Evolutionary conservation across 2,888 invertebrate species (phyloP).

Genomic region (Oscheius sp.): DNA sequence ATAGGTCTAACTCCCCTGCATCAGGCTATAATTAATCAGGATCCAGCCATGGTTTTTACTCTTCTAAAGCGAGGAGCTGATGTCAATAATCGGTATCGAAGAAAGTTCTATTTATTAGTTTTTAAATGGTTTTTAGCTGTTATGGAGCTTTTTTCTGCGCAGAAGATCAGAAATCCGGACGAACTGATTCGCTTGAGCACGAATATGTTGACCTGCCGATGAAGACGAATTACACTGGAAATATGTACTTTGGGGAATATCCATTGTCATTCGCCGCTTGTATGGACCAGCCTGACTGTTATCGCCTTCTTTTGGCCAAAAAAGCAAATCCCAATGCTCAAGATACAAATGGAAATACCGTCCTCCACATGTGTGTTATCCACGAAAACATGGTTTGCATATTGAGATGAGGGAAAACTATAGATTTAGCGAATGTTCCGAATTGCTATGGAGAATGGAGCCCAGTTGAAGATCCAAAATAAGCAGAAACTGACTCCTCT

Average conservation of each 20-base stretch:
- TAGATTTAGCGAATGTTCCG: conserved; percentile 83
- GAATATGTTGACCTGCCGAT: conserved; percentile 86
- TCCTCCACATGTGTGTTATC: conserved; percentile 93
- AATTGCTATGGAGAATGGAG: conserved; percentile 91
- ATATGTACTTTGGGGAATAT: conserved; percentile 98
- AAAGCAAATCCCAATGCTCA: conserved; percentile 88
- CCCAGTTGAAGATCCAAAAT: conserved; percentile 86
- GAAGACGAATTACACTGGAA: conserved; percentile 86
- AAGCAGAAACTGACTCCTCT: conserved; percentile 87
- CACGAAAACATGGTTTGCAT: conserved; percentile 82
- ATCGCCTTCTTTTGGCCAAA: conserved; percentile 85
- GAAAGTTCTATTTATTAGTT: conserved; percentile 70
- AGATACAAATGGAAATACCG: conserved; percentile 96
- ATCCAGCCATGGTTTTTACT: conserved; percentile 95
- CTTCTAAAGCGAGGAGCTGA: conserved; percentile 90
- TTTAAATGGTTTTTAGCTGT: conserved; percentile 73
- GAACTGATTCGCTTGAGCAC: conserved; percentile 84
- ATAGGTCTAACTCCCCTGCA: conserved; percentile 77
- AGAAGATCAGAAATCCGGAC: conserved; percentile 81
- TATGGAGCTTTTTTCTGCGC: conserved; percentile 93
- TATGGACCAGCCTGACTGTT: conserved; percentile 90
- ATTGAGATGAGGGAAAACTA: neutral
- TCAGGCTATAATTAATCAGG: conserved; percentile 97
- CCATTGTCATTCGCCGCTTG: conserved; percentile 95
- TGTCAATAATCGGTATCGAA: conserved; percentile 77